phyloP scores from a whole-genome alignment of 2,113 vertebrate species.

The Equus quagga region DNA sequence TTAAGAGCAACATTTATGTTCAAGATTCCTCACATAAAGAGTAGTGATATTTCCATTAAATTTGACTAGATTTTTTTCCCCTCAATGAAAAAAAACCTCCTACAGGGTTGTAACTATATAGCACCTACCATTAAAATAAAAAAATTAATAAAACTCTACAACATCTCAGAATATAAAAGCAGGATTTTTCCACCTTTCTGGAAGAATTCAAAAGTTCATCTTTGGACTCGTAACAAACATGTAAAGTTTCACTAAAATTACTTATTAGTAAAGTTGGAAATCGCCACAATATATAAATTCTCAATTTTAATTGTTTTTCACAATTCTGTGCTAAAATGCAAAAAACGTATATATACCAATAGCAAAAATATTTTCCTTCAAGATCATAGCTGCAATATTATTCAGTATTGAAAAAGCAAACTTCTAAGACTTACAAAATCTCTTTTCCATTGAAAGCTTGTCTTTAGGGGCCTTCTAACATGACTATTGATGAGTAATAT shows the following conservation, averaged over 20 bases:
- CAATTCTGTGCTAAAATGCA: background rate
- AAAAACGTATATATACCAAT: background rate
- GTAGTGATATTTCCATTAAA: slow-evolving; percentile 30
- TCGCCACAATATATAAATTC: background rate
- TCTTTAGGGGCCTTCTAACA: background rate
- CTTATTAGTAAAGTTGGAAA: slow-evolving; percentile 25
- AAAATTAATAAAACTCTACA: background rate
- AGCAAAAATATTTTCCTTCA: background rate
- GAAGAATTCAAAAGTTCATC: slow-evolving; percentile 45
- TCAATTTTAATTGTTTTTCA: background rate
- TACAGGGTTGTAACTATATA: slow-evolving; percentile 32
- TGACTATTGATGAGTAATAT: slow-evolving; percentile 23
- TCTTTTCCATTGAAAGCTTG: slow-evolving; percentile 28
- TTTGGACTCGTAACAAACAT: slow-evolving; percentile 24
- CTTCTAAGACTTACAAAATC: slow-evolving; percentile 28
- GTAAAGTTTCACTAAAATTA: slow-evolving; percentile 33
- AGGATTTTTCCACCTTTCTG: background rate
- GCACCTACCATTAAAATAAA: background rate
- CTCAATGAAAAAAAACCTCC: background rate
- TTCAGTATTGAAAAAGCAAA: slow-evolving; percentile 22
- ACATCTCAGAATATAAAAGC: slow-evolving; percentile 47
- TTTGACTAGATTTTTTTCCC: background rate
- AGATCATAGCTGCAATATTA: background rate
- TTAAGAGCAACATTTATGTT: slow-evolving; percentile 37
- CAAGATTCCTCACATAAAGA: slow-evolving; percentile 49